Conservation (phyloP, 2,113 vertebrate genomes). For the Nothocercus nigrocapillus region DNA sequence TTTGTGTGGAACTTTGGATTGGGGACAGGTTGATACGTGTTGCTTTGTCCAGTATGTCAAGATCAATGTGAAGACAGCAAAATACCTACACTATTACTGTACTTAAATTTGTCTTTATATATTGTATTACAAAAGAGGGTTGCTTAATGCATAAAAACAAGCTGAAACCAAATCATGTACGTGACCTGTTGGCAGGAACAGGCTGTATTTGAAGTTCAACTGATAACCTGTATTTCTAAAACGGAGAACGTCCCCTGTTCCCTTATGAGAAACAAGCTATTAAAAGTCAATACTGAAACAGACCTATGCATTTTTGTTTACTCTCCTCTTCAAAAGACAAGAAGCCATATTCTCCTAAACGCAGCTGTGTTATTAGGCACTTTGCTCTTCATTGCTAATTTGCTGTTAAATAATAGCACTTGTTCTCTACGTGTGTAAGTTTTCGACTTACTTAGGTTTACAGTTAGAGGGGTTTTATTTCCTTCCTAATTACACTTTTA, state of each 20-base stretch:
- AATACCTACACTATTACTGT: conserved; percentile 50
- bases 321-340: conserved; percentile 25
- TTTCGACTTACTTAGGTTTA: background rate
- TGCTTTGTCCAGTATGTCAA: conserved; percentile 32
- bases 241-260: conserved; percentile 54
- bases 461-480: background rate
- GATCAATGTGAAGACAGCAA: conserved; percentile 53
- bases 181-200: conserved; percentile 55
- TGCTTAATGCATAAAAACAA: conserved; percentile 59
- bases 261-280: conserved; percentile 67
- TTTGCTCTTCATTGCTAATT: background rate
- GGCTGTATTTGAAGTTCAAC: conserved; percentile 64
- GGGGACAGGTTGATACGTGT: background rate
- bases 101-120: conserved; percentile 58
- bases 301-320: conserved; percentile 64
- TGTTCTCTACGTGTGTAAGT: background rate
- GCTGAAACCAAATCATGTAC: conserved; percentile 59
- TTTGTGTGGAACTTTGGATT: background rate
- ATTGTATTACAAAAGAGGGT: conserved; percentile 54
- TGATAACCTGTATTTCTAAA: conserved; percentile 70
- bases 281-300: conserved; percentile 68
- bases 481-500: background rate
- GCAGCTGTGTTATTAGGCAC: background rate
- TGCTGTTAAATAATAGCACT: background rate
- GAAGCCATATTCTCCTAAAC: background rate